These are phyloP conservation scores for Bucorvus abyssinicus DNA, from an alignment of 2,797 vertebrate species.

Conservation along the genomic window DNA sequence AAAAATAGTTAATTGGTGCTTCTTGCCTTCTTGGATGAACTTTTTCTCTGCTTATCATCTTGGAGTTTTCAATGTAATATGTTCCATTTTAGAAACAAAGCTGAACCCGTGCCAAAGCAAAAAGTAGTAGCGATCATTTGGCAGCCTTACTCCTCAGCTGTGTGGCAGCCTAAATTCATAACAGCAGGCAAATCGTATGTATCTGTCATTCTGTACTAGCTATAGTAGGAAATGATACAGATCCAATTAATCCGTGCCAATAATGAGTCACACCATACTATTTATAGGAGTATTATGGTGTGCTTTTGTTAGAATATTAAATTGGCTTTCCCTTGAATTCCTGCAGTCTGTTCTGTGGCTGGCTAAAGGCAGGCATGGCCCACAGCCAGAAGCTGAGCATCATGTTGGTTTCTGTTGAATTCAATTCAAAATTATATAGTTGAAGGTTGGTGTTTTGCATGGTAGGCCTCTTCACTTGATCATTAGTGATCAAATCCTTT, in stretches of 20 bases:
- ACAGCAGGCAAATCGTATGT: not conserved
- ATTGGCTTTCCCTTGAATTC: not conserved
- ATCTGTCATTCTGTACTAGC: not conserved
- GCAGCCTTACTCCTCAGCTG: not conserved
- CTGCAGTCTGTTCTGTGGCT: not conserved
- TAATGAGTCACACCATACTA: slow-evolving; percentile 7
- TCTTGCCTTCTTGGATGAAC: not conserved
- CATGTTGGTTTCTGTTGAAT: not conserved
- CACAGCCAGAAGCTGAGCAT: not conserved
- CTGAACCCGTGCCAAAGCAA: not conserved
- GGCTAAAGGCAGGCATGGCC: not conserved
- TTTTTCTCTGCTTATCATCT: not conserved
- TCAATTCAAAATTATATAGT: not conserved
- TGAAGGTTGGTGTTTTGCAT: not conserved
- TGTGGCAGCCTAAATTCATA: slow-evolving; percentile 14
- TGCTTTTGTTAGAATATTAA: slow-evolving; percentile 12
- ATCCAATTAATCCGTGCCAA: slow-evolving; percentile 5
- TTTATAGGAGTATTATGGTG: not conserved
- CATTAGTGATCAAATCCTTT: not conserved
- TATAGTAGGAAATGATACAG: not conserved
- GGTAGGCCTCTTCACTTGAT: not conserved
- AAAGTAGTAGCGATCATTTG: not conserved
- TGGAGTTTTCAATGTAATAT: not conserved
- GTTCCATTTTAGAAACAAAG: slow-evolving; percentile 24
- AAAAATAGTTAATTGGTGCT: not conserved